Evolutionary conservation across 2,797 vertebrate genomes (phyloP).

Genomic region (Rhinoraja longicauda): DNA sequence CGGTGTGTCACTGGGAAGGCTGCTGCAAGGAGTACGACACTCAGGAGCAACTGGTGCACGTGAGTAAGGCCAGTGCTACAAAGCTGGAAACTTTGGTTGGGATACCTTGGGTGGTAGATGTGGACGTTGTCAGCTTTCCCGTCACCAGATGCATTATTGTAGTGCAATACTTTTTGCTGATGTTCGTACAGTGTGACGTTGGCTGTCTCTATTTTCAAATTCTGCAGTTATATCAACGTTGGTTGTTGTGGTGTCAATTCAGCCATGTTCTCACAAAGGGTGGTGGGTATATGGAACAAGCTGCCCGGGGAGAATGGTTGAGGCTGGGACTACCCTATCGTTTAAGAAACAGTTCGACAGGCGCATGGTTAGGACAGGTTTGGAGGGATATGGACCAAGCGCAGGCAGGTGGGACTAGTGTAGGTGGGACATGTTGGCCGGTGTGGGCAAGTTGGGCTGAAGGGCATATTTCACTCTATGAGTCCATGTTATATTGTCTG

Average conservation of each 20-base stretch:
- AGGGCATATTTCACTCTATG: no score
- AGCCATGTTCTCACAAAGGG: no score
- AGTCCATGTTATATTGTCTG: neutral
- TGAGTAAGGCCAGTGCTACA: constrained; percentile 56
- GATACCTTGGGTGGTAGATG: neutral
- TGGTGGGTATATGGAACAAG: no score
- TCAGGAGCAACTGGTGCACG: constrained; percentile 94
- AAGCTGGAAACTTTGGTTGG: neutral
- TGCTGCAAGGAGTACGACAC: constrained; percentile 90
- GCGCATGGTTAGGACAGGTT: no score
- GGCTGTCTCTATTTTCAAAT: neutral
- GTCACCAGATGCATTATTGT: neutral
- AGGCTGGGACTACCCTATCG: no score
- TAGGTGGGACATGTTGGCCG: no score
- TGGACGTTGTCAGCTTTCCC: neutral
- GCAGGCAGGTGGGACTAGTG: no score
- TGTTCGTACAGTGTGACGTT: neutral
- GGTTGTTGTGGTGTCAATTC: neutral
- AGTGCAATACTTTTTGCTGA: neutral
- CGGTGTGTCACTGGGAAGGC: constrained; percentile 94
- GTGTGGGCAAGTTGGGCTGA: no score
- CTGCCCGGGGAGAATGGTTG: no score
- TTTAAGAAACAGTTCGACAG: no score
- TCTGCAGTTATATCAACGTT: neutral
- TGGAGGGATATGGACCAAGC: no score